Percentiles rank a stretch among this genome's conserved stretches.
phyloP scores from a whole-genome alignment of 1,140 invertebrate species.

The Drosophila quadrilineata region DNA sequence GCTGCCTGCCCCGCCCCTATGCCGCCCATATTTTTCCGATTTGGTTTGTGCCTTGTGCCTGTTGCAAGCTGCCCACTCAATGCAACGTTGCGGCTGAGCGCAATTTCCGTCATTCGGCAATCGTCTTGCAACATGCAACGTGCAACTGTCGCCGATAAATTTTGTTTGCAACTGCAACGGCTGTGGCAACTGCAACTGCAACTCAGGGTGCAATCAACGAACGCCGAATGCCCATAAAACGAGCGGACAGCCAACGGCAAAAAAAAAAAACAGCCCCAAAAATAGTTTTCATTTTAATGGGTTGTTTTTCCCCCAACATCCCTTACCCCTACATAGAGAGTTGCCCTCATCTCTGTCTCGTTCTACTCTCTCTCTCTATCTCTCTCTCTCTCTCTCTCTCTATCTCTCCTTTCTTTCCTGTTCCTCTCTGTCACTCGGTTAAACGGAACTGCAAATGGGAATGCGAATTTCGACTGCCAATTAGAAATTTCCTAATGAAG shows the following conservation, averaged over 20 bases:
- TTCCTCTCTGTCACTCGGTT: neutral
- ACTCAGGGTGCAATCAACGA: constrained; percentile 12
- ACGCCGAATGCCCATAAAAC: constrained; percentile 3
- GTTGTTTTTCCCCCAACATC: neutral
- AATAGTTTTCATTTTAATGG: constrained; percentile 21
- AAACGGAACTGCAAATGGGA: constrained; percentile 62
- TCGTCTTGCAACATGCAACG: constrained; percentile 16
- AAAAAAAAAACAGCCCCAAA: constrained; percentile 1
- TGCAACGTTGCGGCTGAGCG: constrained; percentile 54
- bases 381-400: constrained; percentile 10
- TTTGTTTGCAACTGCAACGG: constrained; percentile 42
- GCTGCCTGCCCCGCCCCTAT: neutral
- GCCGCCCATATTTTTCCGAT: no score
- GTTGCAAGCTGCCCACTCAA: neutral
- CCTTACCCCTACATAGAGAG: constrained; percentile 7
- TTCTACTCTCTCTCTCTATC: neutral
- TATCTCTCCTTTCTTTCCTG: constrained; percentile 4
- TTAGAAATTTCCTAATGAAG: constrained; percentile 36
- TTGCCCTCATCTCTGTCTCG: no score
- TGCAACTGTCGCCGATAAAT: constrained; percentile 75
- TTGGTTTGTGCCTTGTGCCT: neutral
- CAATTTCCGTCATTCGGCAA: constrained; percentile 55
- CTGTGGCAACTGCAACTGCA: constrained; percentile 2
- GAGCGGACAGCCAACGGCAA: constrained; percentile 1
- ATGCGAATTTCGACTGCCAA: constrained; percentile 42